Conservation (phyloP, 2,888 invertebrate species). For the Lamellibrachia columna region DNA sequence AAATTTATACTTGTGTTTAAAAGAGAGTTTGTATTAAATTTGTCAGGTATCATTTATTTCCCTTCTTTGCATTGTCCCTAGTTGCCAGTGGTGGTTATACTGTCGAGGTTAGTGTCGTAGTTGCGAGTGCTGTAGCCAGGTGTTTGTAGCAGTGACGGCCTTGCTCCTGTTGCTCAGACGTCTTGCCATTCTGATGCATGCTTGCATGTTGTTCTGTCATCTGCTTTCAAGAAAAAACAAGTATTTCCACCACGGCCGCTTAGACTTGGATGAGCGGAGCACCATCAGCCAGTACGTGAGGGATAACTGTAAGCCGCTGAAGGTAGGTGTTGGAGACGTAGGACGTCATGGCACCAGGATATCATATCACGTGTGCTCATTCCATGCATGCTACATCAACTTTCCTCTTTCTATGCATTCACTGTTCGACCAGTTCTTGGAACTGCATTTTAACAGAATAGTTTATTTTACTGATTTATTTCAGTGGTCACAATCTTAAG, state of each 20-base stretch:
- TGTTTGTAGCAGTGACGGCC: background rate
- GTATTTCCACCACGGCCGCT: slow-evolving; percentile 95
- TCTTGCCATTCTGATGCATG: background rate
- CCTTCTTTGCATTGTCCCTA: background rate
- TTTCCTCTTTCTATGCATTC: background rate
- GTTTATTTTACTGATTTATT: too few relatives aligned
- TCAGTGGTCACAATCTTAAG: too few relatives aligned
- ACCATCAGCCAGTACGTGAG: slow-evolving; percentile 95
- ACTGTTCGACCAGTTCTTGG: background rate
- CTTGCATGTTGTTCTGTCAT: slow-evolving; percentile 21
- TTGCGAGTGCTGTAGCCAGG: background rate
- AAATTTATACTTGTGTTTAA: too few relatives aligned
- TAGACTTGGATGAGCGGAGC: slow-evolving; percentile 97
- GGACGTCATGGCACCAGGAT: background rate
- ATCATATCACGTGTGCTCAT: background rate
- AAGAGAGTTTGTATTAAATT: background rate
- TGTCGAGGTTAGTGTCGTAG: background rate
- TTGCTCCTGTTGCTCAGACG: background rate
- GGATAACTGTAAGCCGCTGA: slow-evolving; percentile 95
- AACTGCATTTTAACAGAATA: background rate
- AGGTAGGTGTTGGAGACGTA: slow-evolving; percentile 71
- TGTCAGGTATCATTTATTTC: background rate
- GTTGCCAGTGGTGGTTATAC: background rate
- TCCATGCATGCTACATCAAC: slow-evolving; percentile 6
- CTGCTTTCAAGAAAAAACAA: slow-evolving; percentile 35